Evolutionary conservation across 2,888 invertebrate species (phyloP), one percentile per base, ranked within the genome.

Genomic region (Pollenia angustigena): DNA sequence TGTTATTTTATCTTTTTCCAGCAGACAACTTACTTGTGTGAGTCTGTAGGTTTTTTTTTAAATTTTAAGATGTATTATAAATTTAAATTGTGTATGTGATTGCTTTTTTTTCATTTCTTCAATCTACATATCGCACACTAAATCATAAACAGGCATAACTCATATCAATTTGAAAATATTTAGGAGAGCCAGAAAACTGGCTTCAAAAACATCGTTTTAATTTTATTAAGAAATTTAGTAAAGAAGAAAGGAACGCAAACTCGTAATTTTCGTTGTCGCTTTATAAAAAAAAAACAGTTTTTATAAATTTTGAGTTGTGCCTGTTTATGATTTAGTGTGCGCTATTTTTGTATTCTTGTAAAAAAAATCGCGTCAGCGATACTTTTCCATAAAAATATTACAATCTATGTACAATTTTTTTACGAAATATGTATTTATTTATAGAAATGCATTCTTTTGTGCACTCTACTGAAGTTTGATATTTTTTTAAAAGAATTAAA

Each of bases 361-460:
- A 69, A 79, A 62, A 71, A 68, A 74, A 56, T 71, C 66, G 50
- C 68, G 50, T 52, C n/a, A 52, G 18, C 18, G 2, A 23, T 42
- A 60, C 74, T 89, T 89, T 89, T 89, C 89, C 89, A 89, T 89
- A 88, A 84, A 89, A 89, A 88, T 87, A 88, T 88, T 86, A 89
- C 88, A 88, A 88, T 18, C 1, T 88, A 62, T 50, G 14, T 46
- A 46, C 44, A 64, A 68, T 72, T 0, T 54, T 54, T 81, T 62
- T 44, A 11, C 6, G 14, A 50, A 46, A 48, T n/a, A 48, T 3
- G n/a, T 46, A 46, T 23, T 10, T 56, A 23, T 50, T 23, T n/a
- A 54, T n/a, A n/a, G n/a, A 68, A 60, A 44, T 32, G 11, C 9
- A 4, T 52, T 12, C 18, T 10, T 12, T 6, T 9, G 2, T 42